Evolutionary conservation across 2,797 vertebrate genomes (phyloP), one percentile per base, ranked within the genome.

Genomic region (Hybognathus amarus): DNA sequence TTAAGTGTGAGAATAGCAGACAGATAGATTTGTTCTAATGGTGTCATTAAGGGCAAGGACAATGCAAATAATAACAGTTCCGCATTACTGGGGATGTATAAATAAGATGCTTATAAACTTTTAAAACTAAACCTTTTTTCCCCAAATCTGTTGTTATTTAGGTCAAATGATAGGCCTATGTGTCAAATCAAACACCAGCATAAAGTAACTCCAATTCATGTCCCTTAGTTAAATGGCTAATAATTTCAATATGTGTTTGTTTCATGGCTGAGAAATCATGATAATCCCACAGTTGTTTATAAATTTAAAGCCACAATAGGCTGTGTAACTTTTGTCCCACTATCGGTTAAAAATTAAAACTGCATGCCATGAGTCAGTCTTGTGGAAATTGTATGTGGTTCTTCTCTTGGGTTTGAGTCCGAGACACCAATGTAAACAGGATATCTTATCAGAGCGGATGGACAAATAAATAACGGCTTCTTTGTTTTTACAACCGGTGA

Each of bases 361-460:
- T 36, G 27, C 1, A 63, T 2, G 59, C 1, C 13, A 47, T 6
- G 15, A 47, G 15, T 47, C 5, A 13, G 59, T 63, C 24, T 63
- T 30, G 11, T 15, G 6, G 71, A 74, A 74, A 54, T 75, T 76
- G n/a, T n/a, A n/a, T n/a, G n/a, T 59, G 12, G 52, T 75, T 75
- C 33, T 52, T 20, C 18, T 52, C 17, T 54, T 18, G 11, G 71
- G 3, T 56, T 40, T 13, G 9, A 30, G 30, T n/a, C 30, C 30
- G 30, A 54, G 33, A 18, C 9, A 11, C 33, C 30, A 4, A 11
- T 76, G 33, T 59, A 76, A 36, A 76, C 36, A 40, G 73, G 8
- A n/a, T 7, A 22, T 73, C 70, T 30, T 52, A 52, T 73, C 27
- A 38, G 33, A 56, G 52, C 5, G 7, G 6, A 59, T 40, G 33